A percentile compares a stretch with the other conserved stretches of the same genome.
Conservation (phyloP, 2,888 invertebrate genomes). For the Catotricha subobsoleta region DNA sequence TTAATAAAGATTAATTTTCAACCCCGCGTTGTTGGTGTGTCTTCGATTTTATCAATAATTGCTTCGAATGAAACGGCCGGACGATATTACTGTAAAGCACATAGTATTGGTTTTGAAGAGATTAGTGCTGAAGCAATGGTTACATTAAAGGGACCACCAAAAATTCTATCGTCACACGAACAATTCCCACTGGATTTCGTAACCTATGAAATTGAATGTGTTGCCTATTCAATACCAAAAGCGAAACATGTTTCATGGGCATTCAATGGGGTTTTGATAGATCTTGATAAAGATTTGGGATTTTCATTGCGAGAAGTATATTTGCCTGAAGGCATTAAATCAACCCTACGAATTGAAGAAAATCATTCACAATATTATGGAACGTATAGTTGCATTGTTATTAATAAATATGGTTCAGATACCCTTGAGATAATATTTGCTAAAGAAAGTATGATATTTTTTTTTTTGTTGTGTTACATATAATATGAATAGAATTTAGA, state of each 20-base stretch:
- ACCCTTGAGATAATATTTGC: constrained; percentile 65
- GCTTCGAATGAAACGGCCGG: constrained; percentile 69
- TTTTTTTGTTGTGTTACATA: no score
- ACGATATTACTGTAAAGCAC: constrained; percentile 75
- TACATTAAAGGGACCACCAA: constrained; percentile 64
- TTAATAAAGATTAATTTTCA: constrained; percentile 6
- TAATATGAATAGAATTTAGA: constrained; percentile 26
- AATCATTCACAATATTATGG: constrained; percentile 78
- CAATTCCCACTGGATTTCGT: constrained; percentile 69
- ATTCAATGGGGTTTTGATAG: constrained; percentile 67
- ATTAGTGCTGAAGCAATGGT: constrained; percentile 65
- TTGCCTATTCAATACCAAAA: constrained; percentile 72
- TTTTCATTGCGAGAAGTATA: constrained; percentile 57
- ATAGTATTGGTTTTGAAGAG: constrained; percentile 70
- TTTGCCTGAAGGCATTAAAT: constrained; percentile 62
- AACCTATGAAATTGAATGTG: constrained; percentile 57
- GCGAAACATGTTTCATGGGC: constrained; percentile 79
- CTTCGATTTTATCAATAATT: constrained; percentile 56
- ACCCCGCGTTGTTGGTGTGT: constrained; percentile 49
- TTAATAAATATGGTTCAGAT: constrained; percentile 78
- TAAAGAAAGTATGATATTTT: constrained; percentile 86
- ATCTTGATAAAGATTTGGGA: constrained; percentile 49
- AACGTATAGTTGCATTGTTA: constrained; percentile 82
- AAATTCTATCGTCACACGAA: constrained; percentile 58
- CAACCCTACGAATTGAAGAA: constrained; percentile 73